Evolutionary conservation across 2,113 vertebrate genomes (phyloP), one percentile per base, ranked within the genome.

Genomic region (Macroglossus sobrinus): DNA sequence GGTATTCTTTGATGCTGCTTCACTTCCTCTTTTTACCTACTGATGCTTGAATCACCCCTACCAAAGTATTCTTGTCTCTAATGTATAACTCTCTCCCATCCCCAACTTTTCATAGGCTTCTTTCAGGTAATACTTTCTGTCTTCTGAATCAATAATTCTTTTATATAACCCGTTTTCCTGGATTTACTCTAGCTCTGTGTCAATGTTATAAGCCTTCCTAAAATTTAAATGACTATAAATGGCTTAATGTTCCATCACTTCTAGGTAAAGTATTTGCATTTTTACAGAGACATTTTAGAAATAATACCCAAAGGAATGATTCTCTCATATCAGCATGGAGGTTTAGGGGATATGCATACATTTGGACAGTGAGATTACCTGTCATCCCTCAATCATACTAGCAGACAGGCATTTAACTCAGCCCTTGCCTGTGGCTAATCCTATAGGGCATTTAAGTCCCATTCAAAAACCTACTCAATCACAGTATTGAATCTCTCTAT

Each of bases 161-260:
- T 88, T 82, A 91, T 95, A 93, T 72, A 85, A 59, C 74, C 79
- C 89, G 30, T 93, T 95, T 97, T 96, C 45, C 16, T 89, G 57
- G 55, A 96, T 93, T 93, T 92, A 79, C 26, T 92, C 63, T 93
- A 79, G 57, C 68, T 93, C 63, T 95, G 45, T 94, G 72, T 92
- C 88, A 95, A 84, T 90, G 68, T 74, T 96, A 86, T 94, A 94
- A 92, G 90, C 22, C 26, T 95, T 93, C n/a, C 40, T 91, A 96
- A 97, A 97, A 91, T 96, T 93, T 93, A 97, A 96, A 96, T 95
- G 92, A 88, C 95, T 96, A 72, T 97, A 95, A 96, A 92, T 97
- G 87, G 94, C 69, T 97, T 96, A 96, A 96, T 97, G 87, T 96
- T 93, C 94, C 94, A 92, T 96, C 93, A 95, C 57, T 89, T 94